Conservation (phyloP, 2,797 vertebrate genomes). For the Trachurus trachurus region DNA sequence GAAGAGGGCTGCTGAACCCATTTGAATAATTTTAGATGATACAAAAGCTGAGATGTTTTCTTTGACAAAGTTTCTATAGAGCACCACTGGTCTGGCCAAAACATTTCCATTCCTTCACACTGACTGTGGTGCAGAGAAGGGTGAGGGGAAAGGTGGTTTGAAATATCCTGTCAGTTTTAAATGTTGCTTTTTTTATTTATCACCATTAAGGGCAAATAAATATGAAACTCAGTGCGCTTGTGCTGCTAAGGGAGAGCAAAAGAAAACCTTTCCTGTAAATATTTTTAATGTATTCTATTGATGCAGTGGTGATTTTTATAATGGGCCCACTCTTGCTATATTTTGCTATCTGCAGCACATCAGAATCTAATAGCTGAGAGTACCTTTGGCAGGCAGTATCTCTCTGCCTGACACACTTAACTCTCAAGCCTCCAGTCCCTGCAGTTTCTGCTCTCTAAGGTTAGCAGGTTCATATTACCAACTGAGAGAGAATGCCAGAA, state of each 20-base stretch:
- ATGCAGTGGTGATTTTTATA: slow-evolving; percentile 78
- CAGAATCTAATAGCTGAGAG: slow-evolving; percentile 82
- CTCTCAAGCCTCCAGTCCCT: slow-evolving; percentile 80
- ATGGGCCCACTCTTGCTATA: slow-evolving; percentile 75
- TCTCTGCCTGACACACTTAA: slow-evolving; percentile 83
- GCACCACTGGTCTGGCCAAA: slow-evolving; percentile 64
- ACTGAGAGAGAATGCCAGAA: slow-evolving; percentile 84
- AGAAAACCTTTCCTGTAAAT: slow-evolving; percentile 61
- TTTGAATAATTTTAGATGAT: slow-evolving; percentile 82
- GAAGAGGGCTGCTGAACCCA: slow-evolving; percentile 77
- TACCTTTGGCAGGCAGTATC: slow-evolving; percentile 83
- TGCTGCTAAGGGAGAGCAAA: slow-evolving; percentile 13
- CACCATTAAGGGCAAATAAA: slow-evolving; percentile 45
- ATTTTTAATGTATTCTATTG: slow-evolving; percentile 74
- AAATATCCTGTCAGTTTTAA: slow-evolving; percentile 54
- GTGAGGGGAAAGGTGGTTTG: slow-evolving; percentile 21
- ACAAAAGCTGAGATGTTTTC: slow-evolving; percentile 80
- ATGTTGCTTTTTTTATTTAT: slow-evolving; percentile 42
- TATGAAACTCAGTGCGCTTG: slow-evolving; percentile 23
- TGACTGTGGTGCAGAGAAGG: slow-evolving; percentile 25
- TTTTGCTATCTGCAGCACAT: slow-evolving; percentile 79
- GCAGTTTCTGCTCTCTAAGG: slow-evolving; percentile 80
- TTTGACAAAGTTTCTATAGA: slow-evolving; percentile 77
- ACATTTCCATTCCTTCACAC: slow-evolving; percentile 81
- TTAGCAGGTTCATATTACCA: slow-evolving; percentile 84